Base-by-base conservation (phyloP, 1,140 invertebrate species). In the Bombus confusus region DNA sequence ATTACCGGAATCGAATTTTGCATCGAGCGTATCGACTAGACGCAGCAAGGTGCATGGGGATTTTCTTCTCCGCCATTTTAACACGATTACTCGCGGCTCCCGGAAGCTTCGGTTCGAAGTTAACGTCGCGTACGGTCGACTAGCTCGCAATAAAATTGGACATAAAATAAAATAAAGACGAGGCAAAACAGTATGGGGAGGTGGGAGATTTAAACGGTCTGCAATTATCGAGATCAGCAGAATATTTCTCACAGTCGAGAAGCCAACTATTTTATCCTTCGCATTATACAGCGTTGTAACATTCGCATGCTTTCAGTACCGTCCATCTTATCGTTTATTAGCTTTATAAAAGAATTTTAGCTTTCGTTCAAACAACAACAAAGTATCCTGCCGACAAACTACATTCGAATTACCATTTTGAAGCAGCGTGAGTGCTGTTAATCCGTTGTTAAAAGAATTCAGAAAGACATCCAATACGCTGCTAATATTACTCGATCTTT, bases 91-190 rank as follows among this genome's bases (percentile, higher is more conserved):
- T 41, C 34, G 6, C 13, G n/a, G 8, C n/a, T 25, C 28, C n/a
- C 39, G 76, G 39, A 72, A 43, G 28, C 28, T 59, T 59, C 47
- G 47, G 47, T 71, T 28, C 37, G 25, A n/a, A 71, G 28, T 71
- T 31, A 87, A 83, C 34, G 52, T 83, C 22, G 77, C 28, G 57
- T 31, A 68, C 31, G 34, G 41, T 76, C 86, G 39, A 62, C 28
- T 34, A 41, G n/a, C 31, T 69, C n/a, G 69, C 76, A 88, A 71
- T 88, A 90, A 89, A 87, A 68, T 68, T 69, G 74, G 74, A 72
- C 78, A 73, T 87, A 78, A 87, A 88, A 86, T 64, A 69, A 75
- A 57, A 72, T 84, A 83, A 74, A 59, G 62, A 64, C 41, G 62
- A 57, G 47, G n/a, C 25, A 66, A 57, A 15, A 72, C n/a, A 28